Evolutionary conservation across 1,140 invertebrate species (phyloP), one percentile per base, ranked within the genome.

Genomic region (Maniola jurtina): DNA sequence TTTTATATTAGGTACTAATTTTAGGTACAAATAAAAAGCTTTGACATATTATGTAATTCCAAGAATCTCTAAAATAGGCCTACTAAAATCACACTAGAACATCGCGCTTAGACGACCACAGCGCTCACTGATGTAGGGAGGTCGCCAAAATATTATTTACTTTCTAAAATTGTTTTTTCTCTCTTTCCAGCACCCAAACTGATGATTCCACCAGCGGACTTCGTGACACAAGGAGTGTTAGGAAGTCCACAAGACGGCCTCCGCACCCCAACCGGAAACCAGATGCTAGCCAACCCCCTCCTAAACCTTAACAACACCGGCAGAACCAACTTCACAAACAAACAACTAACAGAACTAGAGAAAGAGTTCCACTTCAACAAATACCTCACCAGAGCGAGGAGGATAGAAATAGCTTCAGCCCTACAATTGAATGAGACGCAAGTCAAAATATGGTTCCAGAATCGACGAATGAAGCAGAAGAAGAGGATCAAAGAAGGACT

Each of bases 301-400:
- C 90, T 93, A 68, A 92, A 93, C 79, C 92, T 95, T 61, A 96
- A 96, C 88, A 96, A 96, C 84, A 96, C 97, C 6, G 97, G 97
- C 25, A 93, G 98, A 35, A 99, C 98, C 4, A 99, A 99, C 91
- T 99, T 99, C 92, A 99, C 98, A 59, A 99, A 99, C 85, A 99
- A 99, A 90, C 99, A 99, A 88, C 93, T 99, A 56, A 99, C 98
- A 0, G 99, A 99, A 91, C 92, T 99, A 71, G 98, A 99, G 86
- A 99, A 99, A 87, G 98, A 99, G 91, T 99, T 99, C 90, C 98
- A 99, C 91, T 99, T 99, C 91, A 99, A 99, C 92, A 99, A 99
- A 92, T 99, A 99, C 92, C 93, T 99, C 77, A 99, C 98, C 3
- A 92, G 99, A 71, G 98, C 98, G 7, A 92, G 98, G 73, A 93